Evolutionary conservation across 1,140 invertebrate genomes (phyloP).

Genomic region (Eriosoma lanigerum): DNA sequence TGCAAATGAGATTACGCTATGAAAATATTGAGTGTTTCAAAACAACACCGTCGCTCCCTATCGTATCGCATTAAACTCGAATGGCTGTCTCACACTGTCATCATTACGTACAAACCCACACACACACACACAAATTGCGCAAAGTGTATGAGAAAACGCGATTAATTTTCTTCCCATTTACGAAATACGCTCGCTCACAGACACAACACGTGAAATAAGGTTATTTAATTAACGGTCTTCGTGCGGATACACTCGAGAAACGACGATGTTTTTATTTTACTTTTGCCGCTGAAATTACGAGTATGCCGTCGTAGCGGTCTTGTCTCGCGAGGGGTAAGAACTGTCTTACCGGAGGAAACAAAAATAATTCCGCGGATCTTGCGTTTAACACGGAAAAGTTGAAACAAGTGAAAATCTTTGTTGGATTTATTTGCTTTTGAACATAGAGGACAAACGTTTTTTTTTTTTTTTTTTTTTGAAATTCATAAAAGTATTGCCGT

Average conservation of each 20-base stretch:
- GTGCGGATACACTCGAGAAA: not conserved
- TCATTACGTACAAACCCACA: not conserved
- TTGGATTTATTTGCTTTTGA: too few relatives aligned
- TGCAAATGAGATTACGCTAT: not conserved
- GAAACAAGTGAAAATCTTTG: too few relatives aligned
- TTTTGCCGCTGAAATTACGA: not conserved
- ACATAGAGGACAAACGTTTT: too few relatives aligned
- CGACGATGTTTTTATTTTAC: not conserved
- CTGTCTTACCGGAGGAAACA: too few relatives aligned
- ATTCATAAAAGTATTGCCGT: too few relatives aligned
- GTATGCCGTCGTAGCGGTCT: too few relatives aligned
- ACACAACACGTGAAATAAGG: not conserved
- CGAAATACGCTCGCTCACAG: not conserved
- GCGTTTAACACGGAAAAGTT: too few relatives aligned
- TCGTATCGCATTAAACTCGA: not conserved
- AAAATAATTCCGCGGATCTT: too few relatives aligned
- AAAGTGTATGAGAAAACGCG: constrained; percentile 14
- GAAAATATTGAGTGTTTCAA: not conserved
- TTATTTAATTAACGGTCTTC: constrained; percentile 1
- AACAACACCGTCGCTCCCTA: not conserved
- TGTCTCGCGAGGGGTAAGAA: too few relatives aligned
- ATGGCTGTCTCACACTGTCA: not conserved
- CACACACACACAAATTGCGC: not conserved
- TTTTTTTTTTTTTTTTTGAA: too few relatives aligned
- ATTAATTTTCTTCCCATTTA: constrained; percentile 4